Evolutionary conservation across 2,113 vertebrate genomes (phyloP).

Genomic region (human (Homo sapiens)): GRCh38 chrY:15558501-15559000

Average conservation of each 20-base stretch:
- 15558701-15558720: too few species aligned
- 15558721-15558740: background rate
- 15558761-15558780: rapidly evolving
- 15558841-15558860: rapidly evolving
- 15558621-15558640: rapidly evolving
- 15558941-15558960: rapidly evolving
- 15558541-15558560: rapidly evolving
- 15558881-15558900: background rate
- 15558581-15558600: rapidly evolving
- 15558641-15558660: too few species aligned
- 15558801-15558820: too few species aligned
- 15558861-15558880: too few species aligned
- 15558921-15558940: background rate
- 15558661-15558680: background rate
- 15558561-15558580: rapidly evolving
- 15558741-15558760: rapidly evolving
- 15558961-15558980: background rate
- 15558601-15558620: background rate
- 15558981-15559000: background rate
- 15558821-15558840: background rate
- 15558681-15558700: rapidly evolving
- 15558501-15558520: rapidly evolving
- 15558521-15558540: rapidly evolving
- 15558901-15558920: background rate
- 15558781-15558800: rapidly evolving